Evolutionary conservation across 1,140 invertebrate species (phyloP), one percentile per base, ranked within the genome.

Genomic region (Manduca sexta): DNA sequence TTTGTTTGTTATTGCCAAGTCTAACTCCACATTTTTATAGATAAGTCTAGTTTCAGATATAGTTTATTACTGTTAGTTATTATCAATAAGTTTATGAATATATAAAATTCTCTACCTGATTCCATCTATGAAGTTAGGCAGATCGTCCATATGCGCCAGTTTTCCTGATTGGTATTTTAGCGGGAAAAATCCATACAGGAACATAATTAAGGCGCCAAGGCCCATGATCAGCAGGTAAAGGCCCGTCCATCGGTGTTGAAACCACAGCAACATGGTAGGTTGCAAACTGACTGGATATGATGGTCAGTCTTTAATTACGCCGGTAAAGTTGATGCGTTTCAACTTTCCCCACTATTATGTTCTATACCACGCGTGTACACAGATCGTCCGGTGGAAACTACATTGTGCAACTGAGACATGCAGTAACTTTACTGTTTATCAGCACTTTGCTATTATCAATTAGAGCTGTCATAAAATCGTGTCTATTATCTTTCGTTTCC

Each of bases 151-250:
- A 42, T 74, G 78, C 1, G 88, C 83, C 21, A 87, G 60, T 33
- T 67, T 71, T 39, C 81, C 82, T 49, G 85, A 74, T 66, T 86
- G 78, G 65, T 88, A 86, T 61, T 87, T 86, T 16, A 89, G 52
- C 38, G 89, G 88, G 52, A 91, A 89, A 73, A 90, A 91, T 42
- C 89, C 90, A 74, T 88, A 88, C 6, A 91, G 62, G 68, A 90
- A 91, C 16, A 91, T 56, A 18, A 73, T 50, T 10, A 89, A 50
- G 2, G 76, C 66, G 15, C 61, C 69, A 7, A 80, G 57, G 2
- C 71, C 74, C 21, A 74, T 56, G 4, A 82, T 59, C 15, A 87
- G 51, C 3, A 86, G 66, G 64, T 74, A 80, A 2, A 87, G 58
- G 42, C 72, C 68, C 26, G 73, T 80, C 84, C 83, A 86, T 64